These are phyloP conservation scores for Tragelaphus scriptus DNA, from an alignment of 2,113 vertebrate species.

Conservation along the genomic window DNA sequence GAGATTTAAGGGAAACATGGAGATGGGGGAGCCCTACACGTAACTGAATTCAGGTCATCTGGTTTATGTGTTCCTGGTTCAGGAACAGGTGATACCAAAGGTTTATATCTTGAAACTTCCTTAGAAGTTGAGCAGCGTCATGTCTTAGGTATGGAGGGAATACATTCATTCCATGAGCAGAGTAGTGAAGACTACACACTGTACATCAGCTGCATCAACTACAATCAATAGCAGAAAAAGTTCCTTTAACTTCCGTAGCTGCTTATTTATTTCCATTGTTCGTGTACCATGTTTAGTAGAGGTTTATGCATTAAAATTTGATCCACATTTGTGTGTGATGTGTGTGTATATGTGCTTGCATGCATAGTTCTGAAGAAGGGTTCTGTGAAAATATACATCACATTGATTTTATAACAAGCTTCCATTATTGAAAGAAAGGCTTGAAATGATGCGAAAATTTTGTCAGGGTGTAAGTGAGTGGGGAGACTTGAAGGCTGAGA, in stretches of 20 bases:
- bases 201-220: background rate
- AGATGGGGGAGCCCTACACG: accelerated
- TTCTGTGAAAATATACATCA: background rate
- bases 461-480: background rate
- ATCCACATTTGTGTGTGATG: accelerated
- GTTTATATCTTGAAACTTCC: background rate
- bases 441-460: background rate
- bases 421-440: background rate
- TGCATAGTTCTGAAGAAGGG: background rate
- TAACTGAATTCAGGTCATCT: background rate
- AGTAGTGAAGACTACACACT: background rate
- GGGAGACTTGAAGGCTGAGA: background rate
- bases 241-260: background rate
- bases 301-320: background rate
- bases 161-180: background rate
- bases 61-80: too few relatives aligned
- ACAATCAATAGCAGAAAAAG: background rate
- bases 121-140: background rate
- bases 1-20: background rate
- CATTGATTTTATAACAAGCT: background rate
- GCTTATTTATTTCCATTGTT: background rate
- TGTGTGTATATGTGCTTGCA: accelerated
- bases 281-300: background rate
- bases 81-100: background rate
- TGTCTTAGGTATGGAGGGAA: background rate